Conservation (phyloP, 2,888 invertebrate species). For the Sesia bembeciformis region DNA sequence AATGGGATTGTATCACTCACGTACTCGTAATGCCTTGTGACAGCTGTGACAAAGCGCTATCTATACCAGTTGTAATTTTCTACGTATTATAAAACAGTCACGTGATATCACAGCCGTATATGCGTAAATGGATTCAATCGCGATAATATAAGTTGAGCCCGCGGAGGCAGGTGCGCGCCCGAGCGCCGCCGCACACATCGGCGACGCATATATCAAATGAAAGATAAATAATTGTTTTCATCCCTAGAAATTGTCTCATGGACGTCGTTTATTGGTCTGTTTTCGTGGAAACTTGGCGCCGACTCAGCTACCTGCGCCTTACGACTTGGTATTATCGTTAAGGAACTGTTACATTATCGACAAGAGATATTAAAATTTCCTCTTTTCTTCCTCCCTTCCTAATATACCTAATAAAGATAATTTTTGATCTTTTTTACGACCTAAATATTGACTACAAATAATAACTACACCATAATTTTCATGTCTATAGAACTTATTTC, state of each 20-base stretch:
- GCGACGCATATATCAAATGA: conserved; percentile 19
- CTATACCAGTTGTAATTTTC: too few species aligned
- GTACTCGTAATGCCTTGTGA: too few species aligned
- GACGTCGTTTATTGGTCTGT: conserved; percentile 58
- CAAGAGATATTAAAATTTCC: too few species aligned
- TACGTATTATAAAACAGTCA: too few species aligned
- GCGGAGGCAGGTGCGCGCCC: neutral
- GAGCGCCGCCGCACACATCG: conserved; percentile 1
- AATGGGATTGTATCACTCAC: too few species aligned
- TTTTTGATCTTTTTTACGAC: too few species aligned
- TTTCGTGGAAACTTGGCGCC: conserved; percentile 45
- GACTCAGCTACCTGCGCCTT: conserved; percentile 6
- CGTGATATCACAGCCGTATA: neutral
- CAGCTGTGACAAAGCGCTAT: too few species aligned
- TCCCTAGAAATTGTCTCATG: conserved; percentile 33
- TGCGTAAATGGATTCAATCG: neutral
- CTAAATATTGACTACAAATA: too few species aligned
- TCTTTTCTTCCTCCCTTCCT: too few species aligned
- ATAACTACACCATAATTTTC: too few species aligned
- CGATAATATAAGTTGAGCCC: neutral
- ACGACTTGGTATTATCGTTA: conserved; percentile 23
- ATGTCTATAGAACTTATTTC: too few species aligned
- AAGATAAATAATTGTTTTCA: conserved; percentile 49
- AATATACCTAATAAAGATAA: too few species aligned
- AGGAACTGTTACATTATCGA: conserved; percentile 11